Conservation (phyloP, 2,888 invertebrate species). For the Andrena haemorrhoa region DNA sequence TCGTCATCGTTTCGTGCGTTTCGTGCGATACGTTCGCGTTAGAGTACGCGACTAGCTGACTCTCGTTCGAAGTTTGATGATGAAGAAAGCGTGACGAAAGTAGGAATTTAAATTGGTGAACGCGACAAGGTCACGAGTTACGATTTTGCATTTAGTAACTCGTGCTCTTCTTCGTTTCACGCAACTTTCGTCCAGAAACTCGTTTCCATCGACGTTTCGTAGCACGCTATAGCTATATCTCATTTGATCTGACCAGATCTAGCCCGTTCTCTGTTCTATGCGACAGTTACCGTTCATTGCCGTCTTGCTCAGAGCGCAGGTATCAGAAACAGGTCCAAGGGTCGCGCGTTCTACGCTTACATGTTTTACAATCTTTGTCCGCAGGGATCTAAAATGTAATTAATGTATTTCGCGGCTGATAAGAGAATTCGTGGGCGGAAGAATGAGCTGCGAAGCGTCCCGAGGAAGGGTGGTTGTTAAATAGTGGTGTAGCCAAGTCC, state of each 20-base stretch:
- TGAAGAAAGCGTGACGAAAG: neutral
- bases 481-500: neutral
- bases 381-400: too few relatives aligned
- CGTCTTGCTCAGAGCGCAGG: neutral
- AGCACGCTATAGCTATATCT: constrained; percentile 64
- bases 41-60: too few relatives aligned
- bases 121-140: neutral
- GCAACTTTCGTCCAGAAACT: constrained; percentile 67
- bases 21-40: too few relatives aligned
- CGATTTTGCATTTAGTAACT: constrained; percentile 48
- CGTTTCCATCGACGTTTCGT: constrained; percentile 76
- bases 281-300: neutral
- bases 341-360: too few relatives aligned
- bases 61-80: neutral
- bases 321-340: neutral
- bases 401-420: too few relatives aligned
- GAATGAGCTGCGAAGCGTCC: too few relatives aligned
- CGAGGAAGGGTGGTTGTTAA: neutral
- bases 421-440: too few relatives aligned
- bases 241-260: constrained; percentile 68
- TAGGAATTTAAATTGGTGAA: neutral
- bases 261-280: constrained; percentile 63
- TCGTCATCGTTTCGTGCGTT: too few relatives aligned
- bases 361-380: too few relatives aligned
- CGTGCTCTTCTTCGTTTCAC: too few relatives aligned